phyloP scores from a whole-genome alignment of 2,113 vertebrate genomes.

The Melospiza melodia region DNA sequence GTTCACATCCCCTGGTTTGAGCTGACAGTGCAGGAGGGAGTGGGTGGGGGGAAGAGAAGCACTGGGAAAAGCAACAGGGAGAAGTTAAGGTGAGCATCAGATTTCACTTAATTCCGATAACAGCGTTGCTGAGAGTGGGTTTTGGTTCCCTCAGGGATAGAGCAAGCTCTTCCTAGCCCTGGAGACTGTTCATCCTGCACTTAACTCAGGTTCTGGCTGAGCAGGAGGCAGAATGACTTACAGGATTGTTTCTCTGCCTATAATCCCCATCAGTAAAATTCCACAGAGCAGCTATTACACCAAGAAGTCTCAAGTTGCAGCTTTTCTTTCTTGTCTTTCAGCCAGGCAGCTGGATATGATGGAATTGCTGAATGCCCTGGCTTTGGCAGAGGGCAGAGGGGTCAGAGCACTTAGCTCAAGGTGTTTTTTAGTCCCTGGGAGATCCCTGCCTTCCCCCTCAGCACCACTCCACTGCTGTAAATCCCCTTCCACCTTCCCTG shows the following conservation, averaged over 20 bases:
- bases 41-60: background rate
- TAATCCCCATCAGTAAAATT: slow-evolving; percentile 54
- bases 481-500: background rate
- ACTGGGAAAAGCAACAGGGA: slow-evolving; percentile 13
- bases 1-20: background rate
- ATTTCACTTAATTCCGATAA: slow-evolving; percentile 32
- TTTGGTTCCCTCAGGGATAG: background rate
- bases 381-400: slow-evolving; percentile 24
- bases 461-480: background rate
- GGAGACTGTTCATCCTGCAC: slow-evolving; percentile 38
- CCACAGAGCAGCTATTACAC: slow-evolving; percentile 33
- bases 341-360: slow-evolving; percentile 22
- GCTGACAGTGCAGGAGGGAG: background rate
- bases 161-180: background rate
- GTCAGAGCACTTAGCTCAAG: slow-evolving; percentile 12
- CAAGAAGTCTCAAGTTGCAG: slow-evolving; percentile 42
- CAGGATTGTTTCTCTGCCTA: slow-evolving; percentile 45
- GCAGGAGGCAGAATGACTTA: slow-evolving; percentile 48
- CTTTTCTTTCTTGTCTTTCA: slow-evolving; percentile 7
- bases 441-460: background rate
- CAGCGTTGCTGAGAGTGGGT: background rate
- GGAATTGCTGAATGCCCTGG: slow-evolving; percentile 16
- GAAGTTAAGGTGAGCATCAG: background rate
- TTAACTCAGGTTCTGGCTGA: slow-evolving; percentile 54
- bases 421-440: background rate